Percentiles rank a stretch among this genome's conserved stretches.
Evolutionary conservation across 2,113 vertebrate genomes (phyloP).

Genomic region (Alligator sinensis): DNA sequence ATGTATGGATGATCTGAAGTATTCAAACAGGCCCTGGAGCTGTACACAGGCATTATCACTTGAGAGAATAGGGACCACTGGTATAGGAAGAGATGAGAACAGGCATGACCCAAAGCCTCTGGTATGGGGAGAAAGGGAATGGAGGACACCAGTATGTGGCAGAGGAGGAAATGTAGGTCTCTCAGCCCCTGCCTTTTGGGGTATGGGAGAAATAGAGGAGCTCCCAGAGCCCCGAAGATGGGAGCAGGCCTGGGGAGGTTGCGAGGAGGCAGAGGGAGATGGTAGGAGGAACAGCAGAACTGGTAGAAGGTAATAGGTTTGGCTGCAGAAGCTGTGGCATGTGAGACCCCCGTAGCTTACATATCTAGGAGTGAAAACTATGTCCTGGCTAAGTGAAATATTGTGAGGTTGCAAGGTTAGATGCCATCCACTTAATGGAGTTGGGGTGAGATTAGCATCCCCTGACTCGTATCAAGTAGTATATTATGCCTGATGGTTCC

Average conservation of each 20-base stretch:
- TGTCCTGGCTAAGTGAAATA: accelerated
- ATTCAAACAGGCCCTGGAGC: too few relatives aligned
- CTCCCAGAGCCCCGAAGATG: neutral
- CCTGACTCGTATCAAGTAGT: accelerated
- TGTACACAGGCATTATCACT: too few relatives aligned
- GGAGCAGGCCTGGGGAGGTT: accelerated
- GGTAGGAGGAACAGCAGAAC: neutral
- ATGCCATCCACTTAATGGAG: neutral
- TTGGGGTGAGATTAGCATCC: accelerated
- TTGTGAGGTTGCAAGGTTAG: too few relatives aligned
- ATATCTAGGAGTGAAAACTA: accelerated
- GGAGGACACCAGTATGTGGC: accelerated
- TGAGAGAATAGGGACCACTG: too few relatives aligned
- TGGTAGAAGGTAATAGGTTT: accelerated
- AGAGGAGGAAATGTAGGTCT: accelerated
- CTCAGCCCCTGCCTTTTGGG: accelerated
- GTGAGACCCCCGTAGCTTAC: accelerated
- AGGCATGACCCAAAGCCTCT: too few relatives aligned
- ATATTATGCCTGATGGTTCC: accelerated
- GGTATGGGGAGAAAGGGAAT: too few relatives aligned
- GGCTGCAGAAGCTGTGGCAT: neutral
- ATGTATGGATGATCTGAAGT: too few relatives aligned
- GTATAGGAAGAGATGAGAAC: too few relatives aligned
- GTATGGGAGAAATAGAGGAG: accelerated
- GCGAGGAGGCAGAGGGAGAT: accelerated